Evolutionary conservation across 2,888 invertebrate genomes (phyloP), one percentile per base, ranked within the genome.

Genomic region (Ectobius pallidus): DNA sequence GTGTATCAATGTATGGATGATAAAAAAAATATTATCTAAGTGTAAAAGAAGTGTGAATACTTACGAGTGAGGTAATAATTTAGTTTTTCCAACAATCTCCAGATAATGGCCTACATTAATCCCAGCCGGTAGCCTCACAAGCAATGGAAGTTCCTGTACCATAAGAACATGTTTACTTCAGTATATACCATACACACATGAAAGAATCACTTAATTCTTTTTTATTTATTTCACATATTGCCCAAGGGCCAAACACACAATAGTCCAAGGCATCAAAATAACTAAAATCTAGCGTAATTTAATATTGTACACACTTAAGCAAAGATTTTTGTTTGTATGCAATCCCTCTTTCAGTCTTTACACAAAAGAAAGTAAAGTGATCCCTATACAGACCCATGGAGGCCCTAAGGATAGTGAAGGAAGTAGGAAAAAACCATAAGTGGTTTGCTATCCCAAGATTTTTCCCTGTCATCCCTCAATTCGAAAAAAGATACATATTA

Each of bases 61-160:
- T 82, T 75, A 84, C 83, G 92, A 91, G 80, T 92, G 90, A 7
- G 93, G 91, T 74, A 92, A 82, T 16, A 91, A 84, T 77, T 92
- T 91, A 34, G 93, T 87, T 79, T 90, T 88, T 75, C 85, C 89
- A 77, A 85, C 84, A 71, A 91, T 86, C 77, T 86, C 85, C 32
- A 90, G 78, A 70, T 85, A 84, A 77, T 86, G 83, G 1, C 88
- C 88, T 72, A 80, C 78, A 25, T 80, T 79, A 71, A 90, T 84
- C 4, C 85, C 82, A 67, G 78, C 78, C 30, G 79, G 78, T 25
- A 83, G 77, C 42, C 78, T 77, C 14, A 81, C 78, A 11, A 79
- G 78, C 4, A 81, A 76, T 20, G 87, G 87, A 73, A 86, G 77
- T 63, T 81, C 80, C 84, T 84, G 70, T 25, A n/a, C 2, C 34